Percentiles rank a stretch among this genome's conserved stretches.
Conservation (phyloP, 2,888 invertebrate genomes). For the Netelia melanura region DNA sequence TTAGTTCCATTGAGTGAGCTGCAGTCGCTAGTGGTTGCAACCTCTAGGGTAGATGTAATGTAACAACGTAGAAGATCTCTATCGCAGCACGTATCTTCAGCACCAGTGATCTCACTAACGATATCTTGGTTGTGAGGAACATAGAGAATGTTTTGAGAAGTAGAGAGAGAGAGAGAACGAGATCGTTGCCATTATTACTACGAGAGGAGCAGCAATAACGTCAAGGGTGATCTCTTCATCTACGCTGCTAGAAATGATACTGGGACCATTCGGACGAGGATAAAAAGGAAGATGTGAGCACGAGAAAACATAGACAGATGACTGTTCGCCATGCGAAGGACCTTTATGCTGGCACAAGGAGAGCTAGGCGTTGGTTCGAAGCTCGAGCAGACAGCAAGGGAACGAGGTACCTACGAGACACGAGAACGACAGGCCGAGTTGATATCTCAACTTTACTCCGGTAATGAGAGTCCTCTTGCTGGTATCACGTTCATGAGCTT, state of each 20-base stretch:
- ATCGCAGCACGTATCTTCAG: slow-evolving; percentile 1
- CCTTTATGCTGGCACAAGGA: slow-evolving; percentile 3
- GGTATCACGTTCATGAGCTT: slow-evolving; percentile 19
- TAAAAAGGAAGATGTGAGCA: slow-evolving; percentile 14
- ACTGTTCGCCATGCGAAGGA: slow-evolving; percentile 23
- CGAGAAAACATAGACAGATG: slow-evolving; percentile 19
- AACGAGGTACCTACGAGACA: slow-evolving; percentile 48
- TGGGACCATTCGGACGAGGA: slow-evolving; percentile 31
- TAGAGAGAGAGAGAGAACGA: not conserved
- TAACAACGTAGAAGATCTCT: not conserved
- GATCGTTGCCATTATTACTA: slow-evolving; percentile 30
- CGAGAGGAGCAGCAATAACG: slow-evolving; percentile 7
- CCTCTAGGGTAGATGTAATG: not conserved
- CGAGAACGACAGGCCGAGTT: slow-evolving; percentile 46
- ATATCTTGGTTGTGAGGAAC: not conserved
- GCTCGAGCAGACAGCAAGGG: slow-evolving; percentile 45
- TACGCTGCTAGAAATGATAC: slow-evolving; percentile 17
- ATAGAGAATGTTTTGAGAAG: not conserved
- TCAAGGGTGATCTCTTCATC: slow-evolving; percentile 13
- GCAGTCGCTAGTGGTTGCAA: slow-evolving; percentile 14
- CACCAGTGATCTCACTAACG: slow-evolving; percentile 16
- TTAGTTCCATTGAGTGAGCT: slow-evolving; percentile 50
- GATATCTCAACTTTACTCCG: slow-evolving; percentile 54
- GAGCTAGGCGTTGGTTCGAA: slow-evolving; percentile 11
- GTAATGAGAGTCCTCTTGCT: slow-evolving; percentile 29